Evolutionary conservation across 2,888 invertebrate genomes (phyloP).

Genomic region (Protodeltote pygarga): DNA sequence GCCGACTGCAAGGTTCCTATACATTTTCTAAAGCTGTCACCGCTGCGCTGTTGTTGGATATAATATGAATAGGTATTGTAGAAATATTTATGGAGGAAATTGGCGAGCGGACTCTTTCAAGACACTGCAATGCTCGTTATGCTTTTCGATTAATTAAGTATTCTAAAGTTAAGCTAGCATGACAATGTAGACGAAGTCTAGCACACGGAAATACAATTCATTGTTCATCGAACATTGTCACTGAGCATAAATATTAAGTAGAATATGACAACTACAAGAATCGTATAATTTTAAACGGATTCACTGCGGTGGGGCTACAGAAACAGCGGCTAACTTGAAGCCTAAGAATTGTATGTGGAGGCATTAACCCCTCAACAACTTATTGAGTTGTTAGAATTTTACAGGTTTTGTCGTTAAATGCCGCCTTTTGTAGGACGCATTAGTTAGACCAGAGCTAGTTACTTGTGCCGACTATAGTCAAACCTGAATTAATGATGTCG

Average conservation of each 20-base stretch:
- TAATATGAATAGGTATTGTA: too few species aligned
- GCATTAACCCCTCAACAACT: constrained; percentile 14
- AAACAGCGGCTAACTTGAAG: constrained; percentile 13
- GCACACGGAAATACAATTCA: too few species aligned
- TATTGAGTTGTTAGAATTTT: constrained; percentile 30
- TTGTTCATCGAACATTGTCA: too few species aligned
- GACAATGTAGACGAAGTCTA: too few species aligned
- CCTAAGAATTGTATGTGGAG: constrained; percentile 2
- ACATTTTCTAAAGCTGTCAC: too few species aligned
- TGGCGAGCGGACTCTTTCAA: too few species aligned
- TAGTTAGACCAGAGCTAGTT: constrained; percentile 20
- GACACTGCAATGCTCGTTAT: too few species aligned
- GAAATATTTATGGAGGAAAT: too few species aligned
- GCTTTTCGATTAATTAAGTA: too few species aligned
- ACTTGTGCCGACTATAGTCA: constrained; percentile 10
- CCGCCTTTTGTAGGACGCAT: constrained; percentile 20
- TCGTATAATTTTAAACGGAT: constrained; percentile 13
- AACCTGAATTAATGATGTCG: constrained; percentile 24
- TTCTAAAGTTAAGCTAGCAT: too few species aligned
- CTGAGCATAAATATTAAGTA: not conserved
- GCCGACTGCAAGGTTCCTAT: too few species aligned
- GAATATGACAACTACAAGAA: constrained; percentile 8
- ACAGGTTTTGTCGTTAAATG: constrained; percentile 23
- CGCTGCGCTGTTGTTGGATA: too few species aligned
- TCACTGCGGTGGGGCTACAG: constrained; percentile 22